A percentile compares a stretch with the other conserved stretches of the same genome.
Evolutionary conservation across 2,113 vertebrate species (phyloP).

Genomic region (Myotis yumanensis): DNA sequence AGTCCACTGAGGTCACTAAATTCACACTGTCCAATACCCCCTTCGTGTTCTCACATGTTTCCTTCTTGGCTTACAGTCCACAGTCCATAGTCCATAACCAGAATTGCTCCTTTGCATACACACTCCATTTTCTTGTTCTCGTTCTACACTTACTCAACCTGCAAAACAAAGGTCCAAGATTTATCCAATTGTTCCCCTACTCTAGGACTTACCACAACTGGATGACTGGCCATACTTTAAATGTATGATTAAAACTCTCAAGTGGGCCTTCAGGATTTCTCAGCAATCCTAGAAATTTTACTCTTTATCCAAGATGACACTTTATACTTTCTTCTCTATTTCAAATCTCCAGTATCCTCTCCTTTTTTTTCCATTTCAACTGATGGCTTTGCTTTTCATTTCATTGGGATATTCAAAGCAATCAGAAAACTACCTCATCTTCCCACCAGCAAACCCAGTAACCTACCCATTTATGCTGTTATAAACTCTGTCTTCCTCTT

Average conservation of each 20-base stretch:
- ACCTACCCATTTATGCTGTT: neutral
- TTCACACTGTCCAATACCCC: neutral
- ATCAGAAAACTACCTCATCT: neutral
- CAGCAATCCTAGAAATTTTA: conserved; percentile 9
- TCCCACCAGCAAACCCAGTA: neutral
- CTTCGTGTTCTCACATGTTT: neutral
- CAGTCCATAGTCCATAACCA: neutral
- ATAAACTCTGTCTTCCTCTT: neutral
- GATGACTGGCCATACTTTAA: neutral
- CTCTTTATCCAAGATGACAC: neutral
- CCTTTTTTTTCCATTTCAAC: neutral
- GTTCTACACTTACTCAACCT: neutral
- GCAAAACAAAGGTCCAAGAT: neutral
- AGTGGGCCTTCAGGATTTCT: neutral
- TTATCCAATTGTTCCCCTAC: neutral
- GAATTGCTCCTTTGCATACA: neutral
- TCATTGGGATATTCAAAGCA: neutral
- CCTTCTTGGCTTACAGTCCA: neutral
- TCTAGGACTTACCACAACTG: neutral
- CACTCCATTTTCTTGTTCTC: neutral
- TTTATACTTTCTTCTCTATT: neutral
- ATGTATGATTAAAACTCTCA: neutral
- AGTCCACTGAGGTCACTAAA: neutral
- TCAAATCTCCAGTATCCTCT: neutral
- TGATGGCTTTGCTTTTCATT: neutral